phyloP scores from a whole-genome alignment of 1,140 invertebrate species.

The Amyelois transitella region DNA sequence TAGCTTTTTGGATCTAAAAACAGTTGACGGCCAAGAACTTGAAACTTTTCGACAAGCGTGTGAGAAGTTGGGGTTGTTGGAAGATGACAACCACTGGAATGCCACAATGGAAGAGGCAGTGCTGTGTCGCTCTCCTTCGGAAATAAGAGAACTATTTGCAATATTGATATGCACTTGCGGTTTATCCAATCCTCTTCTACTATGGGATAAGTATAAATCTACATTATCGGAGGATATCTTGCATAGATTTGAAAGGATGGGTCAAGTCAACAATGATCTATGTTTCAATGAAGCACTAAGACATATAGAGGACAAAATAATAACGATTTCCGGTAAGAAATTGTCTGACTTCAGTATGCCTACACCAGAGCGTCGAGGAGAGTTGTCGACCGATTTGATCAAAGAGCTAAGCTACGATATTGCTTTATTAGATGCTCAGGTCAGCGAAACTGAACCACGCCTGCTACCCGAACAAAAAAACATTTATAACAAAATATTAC shows the following conservation, averaged over 20 bases:
- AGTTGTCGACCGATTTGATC: slow-evolving; percentile 32
- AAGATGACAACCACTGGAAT: slow-evolving; percentile 18
- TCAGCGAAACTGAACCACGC: slow-evolving; percentile 32
- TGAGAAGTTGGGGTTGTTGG: slow-evolving; percentile 11
- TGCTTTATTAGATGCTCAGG: slow-evolving; percentile 14
- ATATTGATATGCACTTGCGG: slow-evolving; percentile 16
- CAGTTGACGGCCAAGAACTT: slow-evolving; percentile 17
- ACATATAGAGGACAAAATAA: no score
- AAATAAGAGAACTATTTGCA: slow-evolving; percentile 19
- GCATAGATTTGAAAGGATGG: slow-evolving; percentile 13
- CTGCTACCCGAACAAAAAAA: slow-evolving; percentile 39
- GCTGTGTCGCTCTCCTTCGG: slow-evolving; percentile 10
- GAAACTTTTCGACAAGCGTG: slow-evolving; percentile 14
- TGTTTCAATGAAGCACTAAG: slow-evolving; percentile 23
- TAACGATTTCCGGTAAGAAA: no score
- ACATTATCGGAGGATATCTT: no score
- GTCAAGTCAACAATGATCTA: slow-evolving; percentile 28
- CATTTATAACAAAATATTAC: slow-evolving; percentile 51
- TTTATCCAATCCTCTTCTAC: slow-evolving; percentile 14
- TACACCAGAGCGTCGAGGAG: no score
- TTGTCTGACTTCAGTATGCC: no score
- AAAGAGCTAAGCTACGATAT: slow-evolving; percentile 38
- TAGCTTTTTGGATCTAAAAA: slow-evolving; percentile 15
- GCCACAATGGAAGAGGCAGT: slow-evolving; percentile 17
- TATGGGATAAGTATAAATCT: slow-evolving; percentile 13